phyloP scores from a whole-genome alignment of 2,888 invertebrate genomes.

The Euproctis similis region DNA sequence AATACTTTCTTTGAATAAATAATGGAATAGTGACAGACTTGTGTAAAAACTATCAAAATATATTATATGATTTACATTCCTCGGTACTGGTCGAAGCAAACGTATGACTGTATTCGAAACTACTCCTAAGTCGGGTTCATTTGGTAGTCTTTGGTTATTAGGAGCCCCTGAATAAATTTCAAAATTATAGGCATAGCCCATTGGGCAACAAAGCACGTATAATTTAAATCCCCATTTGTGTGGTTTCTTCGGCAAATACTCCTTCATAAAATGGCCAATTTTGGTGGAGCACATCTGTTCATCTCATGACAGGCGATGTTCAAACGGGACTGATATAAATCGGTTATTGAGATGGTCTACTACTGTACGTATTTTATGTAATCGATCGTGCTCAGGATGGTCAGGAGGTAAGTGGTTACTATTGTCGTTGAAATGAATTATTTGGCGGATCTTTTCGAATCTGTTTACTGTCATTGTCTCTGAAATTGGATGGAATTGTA shows the following conservation, averaged over 20 bases:
- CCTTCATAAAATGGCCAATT: conserved; percentile 11
- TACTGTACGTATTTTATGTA: conserved; percentile 27
- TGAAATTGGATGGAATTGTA: conserved; percentile 1
- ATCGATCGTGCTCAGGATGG: conserved; percentile 21
- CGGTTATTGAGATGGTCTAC: conserved; percentile 17
- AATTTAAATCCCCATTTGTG: conserved; percentile 18
- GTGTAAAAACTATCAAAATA: conserved; percentile 6
- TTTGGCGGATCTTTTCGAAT: conserved; percentile 7
- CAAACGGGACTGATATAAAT: conserved; percentile 9
- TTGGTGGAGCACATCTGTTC: conserved; percentile 16
- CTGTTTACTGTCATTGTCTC: conserved; percentile 12
- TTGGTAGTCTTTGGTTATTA: conserved; percentile 11
- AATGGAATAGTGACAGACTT: conserved; percentile 4
- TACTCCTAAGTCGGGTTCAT: conserved; percentile 13
- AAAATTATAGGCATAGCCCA: conserved; percentile 23
- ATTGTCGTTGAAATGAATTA: conserved; percentile 24
- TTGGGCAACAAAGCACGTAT: conserved; percentile 13
- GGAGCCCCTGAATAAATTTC: conserved; percentile 20
- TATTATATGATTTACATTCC: conserved; percentile 5
- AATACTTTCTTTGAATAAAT: conserved; percentile 5
- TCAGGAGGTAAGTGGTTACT: conserved; percentile 19
- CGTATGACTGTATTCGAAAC: conserved; percentile 3
- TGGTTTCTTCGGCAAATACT: conserved; percentile 12
- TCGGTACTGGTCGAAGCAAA: conserved; percentile 5
- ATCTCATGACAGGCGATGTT: conserved; percentile 10